Base-by-base conservation (phyloP, 2,888 invertebrate genomes). In the Aphodius granarius region DNA sequence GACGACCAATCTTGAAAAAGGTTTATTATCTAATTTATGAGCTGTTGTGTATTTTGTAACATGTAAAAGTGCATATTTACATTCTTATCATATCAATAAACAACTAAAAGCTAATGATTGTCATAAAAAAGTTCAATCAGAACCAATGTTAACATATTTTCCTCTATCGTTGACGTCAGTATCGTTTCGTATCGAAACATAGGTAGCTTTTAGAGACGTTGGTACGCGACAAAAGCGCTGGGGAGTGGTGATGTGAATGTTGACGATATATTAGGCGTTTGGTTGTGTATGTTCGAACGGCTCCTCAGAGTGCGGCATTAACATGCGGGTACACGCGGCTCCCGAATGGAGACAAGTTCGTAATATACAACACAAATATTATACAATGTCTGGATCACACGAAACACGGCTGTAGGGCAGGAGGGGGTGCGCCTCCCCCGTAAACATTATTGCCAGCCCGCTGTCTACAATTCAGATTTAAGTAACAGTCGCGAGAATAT, bases 281-380 rank as follows among this genome's bases (percentile, higher is more conserved):
- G 23, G 76, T 76, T 43, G 70, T 76, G 73, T 73, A 63, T 72
- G 65, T 76, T 76, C 76, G 76, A 76, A 76, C 71, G 71, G 71
- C 71, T 66, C 71, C 71, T 71, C 43, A 43, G 76, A 76, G 73
- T 76, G 73, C 71, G 73, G 73, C 77, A 77, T 77, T 77, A 77
- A 77, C 77, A 77, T 77, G 77, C 77, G 74, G 75, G 77, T 74
- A 77, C 77, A 77, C 77, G 77, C 74, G 70, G 77, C 73, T 64
- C 64, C 74, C 72, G 74, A 77, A 77, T 77, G 77, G 77, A 77
- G 77, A 77, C 77, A 77, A 77, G 77, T 77, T 77, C 75, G 75
- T 77, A 77, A 77, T 74, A 74, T 77, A 77, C 77, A 77, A 77
- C 77, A 72, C 77, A 77, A 77, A 77, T 77, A 77, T 77, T 77